Conservation (phyloP, 1,140 invertebrate genomes). For the Drosophila funebris region DNA sequence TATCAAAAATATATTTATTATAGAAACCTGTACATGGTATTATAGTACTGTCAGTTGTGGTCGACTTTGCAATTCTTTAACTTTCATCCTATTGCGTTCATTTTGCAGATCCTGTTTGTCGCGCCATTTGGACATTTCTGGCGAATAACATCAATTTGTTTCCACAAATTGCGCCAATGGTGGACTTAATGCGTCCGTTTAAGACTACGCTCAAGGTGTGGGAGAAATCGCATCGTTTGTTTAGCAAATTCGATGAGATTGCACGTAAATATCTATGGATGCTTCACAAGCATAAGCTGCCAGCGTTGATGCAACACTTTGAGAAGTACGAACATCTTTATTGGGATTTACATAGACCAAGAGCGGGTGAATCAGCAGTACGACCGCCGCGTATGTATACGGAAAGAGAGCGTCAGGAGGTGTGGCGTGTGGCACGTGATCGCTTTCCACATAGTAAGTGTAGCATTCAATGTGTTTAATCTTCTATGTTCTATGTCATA, state of each 20-base stretch:
- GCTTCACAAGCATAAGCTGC: slow-evolving; percentile 38
- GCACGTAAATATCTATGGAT: slow-evolving; percentile 60
- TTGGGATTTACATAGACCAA: slow-evolving; percentile 36
- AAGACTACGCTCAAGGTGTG: slow-evolving; percentile 46
- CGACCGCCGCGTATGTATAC: neutral
- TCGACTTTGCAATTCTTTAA: too few species aligned
- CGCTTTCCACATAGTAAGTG: slow-evolving; percentile 56
- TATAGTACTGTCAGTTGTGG: too few species aligned
- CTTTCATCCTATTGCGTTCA: neutral
- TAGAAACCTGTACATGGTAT: too few species aligned
- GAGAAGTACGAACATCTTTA: slow-evolving; percentile 47
- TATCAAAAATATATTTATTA: too few species aligned
- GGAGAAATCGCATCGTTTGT: slow-evolving; percentile 54
- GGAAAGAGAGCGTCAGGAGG: slow-evolving; percentile 29
- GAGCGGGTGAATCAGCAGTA: slow-evolving; percentile 13
- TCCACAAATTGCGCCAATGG: slow-evolving; percentile 61
- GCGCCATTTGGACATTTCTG: slow-evolving; percentile 60
- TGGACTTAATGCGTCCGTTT: slow-evolving; percentile 60
- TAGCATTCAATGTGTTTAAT: neutral
- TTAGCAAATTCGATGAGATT: slow-evolving; percentile 60
- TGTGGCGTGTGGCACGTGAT: slow-evolving; percentile 49
- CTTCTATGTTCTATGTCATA: too few species aligned
- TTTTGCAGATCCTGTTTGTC: slow-evolving; percentile 32
- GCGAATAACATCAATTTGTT: slow-evolving; percentile 52
- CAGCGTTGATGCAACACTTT: slow-evolving; percentile 42